phyloP scores from a whole-genome alignment of 2,797 vertebrate species.

The Sciurus vulgaris region DNA sequence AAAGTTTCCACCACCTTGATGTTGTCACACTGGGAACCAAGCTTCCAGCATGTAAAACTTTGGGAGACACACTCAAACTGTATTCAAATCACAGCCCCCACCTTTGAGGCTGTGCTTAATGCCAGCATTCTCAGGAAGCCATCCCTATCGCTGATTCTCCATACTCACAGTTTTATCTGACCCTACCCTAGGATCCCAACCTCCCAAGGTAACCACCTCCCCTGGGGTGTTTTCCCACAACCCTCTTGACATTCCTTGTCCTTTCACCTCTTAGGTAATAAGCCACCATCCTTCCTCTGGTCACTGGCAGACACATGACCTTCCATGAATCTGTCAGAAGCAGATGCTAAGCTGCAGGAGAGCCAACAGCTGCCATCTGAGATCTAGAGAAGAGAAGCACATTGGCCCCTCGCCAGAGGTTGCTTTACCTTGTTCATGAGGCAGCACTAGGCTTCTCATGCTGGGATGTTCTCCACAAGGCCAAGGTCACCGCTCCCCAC shows the following conservation, averaged over 20 bases:
- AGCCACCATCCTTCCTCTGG: background rate
- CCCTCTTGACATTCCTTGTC: background rate
- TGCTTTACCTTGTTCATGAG: background rate
- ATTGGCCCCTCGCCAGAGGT: background rate
- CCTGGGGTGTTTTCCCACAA: background rate
- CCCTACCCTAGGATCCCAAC: background rate
- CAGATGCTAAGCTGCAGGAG: conserved; percentile 51
- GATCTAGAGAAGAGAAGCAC: background rate
- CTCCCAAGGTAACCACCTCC: background rate
- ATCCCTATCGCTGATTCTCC: background rate
- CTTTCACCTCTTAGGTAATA: background rate
- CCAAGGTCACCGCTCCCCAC: background rate
- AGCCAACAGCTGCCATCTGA: conserved; percentile 7
- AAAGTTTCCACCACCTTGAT: background rate
- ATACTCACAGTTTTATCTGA: background rate
- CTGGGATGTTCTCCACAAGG: background rate
- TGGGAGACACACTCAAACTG: background rate
- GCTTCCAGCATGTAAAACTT: too few relatives aligned
- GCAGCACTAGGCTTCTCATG: background rate
- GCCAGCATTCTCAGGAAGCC: background rate
- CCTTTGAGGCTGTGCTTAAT: background rate
- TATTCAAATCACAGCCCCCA: too few relatives aligned
- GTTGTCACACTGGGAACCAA: background rate
- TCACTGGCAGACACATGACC: background rate
- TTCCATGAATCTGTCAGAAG: background rate